phyloP scores from a whole-genome alignment of 2,113 vertebrate genomes.

The Mesoclemmys tuberculata region DNA sequence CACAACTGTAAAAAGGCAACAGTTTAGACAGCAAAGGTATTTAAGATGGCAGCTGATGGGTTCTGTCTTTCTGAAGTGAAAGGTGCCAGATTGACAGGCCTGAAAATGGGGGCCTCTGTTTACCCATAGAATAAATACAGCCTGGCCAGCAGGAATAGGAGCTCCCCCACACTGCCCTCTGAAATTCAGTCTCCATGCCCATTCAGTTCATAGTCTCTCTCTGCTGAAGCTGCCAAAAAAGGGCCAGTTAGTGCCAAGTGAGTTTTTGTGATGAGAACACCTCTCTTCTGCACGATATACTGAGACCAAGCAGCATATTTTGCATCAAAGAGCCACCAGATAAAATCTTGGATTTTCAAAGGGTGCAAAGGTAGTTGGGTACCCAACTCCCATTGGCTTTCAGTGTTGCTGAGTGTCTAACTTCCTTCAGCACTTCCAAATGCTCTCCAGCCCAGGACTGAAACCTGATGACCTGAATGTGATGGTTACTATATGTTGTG shows the following conservation, averaged over 20 bases:
- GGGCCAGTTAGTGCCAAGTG: neutral
- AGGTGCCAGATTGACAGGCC: rapidly evolving
- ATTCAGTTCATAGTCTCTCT: no score
- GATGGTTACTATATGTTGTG: rapidly evolving
- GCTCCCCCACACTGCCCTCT: neutral
- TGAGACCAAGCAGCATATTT: neutral
- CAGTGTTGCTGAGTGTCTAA: neutral
- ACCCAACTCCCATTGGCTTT: neutral
- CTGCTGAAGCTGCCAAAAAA: neutral
- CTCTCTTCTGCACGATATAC: rapidly evolving
- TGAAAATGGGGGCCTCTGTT: neutral
- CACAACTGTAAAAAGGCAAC: neutral
- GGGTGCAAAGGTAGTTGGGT: neutral
- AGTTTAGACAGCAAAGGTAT: neutral
- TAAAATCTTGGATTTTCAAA: neutral
- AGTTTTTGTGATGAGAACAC: neutral
- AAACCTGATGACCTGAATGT: rapidly evolving
- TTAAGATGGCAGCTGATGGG: neutral
- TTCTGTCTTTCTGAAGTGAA: neutral
- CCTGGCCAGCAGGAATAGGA: no score
- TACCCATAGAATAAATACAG: rapidly evolving
- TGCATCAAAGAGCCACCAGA: neutral
- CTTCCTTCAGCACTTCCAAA: neutral
- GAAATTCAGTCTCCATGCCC: neutral
- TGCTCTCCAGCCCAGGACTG: neutral